Evolutionary conservation across 2,113 vertebrate genomes (phyloP).

Genomic region (Corynorhinus townsendii): DNA sequence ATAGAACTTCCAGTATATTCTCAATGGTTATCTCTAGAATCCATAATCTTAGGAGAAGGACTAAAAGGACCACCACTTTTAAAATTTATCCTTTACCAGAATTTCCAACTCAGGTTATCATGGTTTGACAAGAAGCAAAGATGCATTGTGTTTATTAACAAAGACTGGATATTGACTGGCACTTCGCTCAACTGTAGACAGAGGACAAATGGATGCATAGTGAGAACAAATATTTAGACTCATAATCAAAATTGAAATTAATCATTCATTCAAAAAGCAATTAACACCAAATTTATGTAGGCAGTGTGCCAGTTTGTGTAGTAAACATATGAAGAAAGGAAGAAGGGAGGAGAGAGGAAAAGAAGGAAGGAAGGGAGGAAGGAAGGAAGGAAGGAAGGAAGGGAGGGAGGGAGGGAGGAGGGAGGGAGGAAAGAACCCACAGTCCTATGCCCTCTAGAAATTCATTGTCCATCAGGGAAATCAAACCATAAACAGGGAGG

Average conservation of each 20-base stretch:
- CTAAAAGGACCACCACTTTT: neutral
- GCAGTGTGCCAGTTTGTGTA: neutral
- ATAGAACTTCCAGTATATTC: neutral
- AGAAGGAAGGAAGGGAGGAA: neutral
- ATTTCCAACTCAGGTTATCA: neutral
- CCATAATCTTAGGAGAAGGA: neutral
- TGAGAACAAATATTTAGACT: constrained; percentile 22
- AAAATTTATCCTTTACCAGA: no score
- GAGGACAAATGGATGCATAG: neutral
- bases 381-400: no score
- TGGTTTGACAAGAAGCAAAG: neutral
- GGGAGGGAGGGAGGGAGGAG: neutral
- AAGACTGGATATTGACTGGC: neutral
- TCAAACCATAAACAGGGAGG: neutral
- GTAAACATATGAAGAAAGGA: neutral
- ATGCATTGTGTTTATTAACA: neutral
- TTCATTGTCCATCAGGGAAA: neutral
- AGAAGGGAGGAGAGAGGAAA: neutral
- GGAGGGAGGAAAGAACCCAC: neutral
- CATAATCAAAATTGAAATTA: constrained; percentile 32
- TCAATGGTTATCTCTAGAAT: neutral
- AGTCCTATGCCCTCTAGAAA: neutral
- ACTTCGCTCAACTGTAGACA: neutral
- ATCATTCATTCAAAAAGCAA: constrained; percentile 13
- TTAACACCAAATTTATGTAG: neutral